Conservation (phyloP, 2,113 vertebrate genomes). For the Rynchops niger region DNA sequence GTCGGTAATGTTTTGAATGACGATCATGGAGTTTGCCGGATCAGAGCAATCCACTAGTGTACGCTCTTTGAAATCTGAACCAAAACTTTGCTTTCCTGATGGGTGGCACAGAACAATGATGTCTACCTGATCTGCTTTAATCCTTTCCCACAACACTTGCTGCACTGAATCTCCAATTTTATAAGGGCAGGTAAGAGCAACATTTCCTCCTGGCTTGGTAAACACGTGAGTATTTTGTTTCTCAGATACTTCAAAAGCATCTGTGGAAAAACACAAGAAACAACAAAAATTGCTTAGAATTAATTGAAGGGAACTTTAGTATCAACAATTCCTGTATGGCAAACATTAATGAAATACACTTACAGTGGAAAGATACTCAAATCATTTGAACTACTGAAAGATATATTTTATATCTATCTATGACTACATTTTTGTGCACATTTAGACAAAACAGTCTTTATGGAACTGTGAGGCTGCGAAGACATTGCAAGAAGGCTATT, state of each 20-base stretch:
- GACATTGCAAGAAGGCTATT: background rate
- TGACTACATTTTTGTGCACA: background rate
- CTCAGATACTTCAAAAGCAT: conserved; percentile 11
- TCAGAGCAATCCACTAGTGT: conserved; percentile 57
- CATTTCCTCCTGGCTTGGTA: conserved; percentile 51
- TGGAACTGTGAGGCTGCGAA: background rate
- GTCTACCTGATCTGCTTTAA: conserved; percentile 56
- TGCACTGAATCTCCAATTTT: conserved; percentile 22
- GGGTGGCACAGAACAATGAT: conserved; percentile 67
- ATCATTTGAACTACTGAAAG: background rate
- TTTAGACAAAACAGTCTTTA: background rate
- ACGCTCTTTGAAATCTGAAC: conserved; percentile 65
- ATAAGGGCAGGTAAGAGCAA: conserved; percentile 72
- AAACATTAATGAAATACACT: background rate
- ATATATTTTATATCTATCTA: background rate
- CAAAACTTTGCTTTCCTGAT: conserved; percentile 34
- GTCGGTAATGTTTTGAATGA: conserved; percentile 41
- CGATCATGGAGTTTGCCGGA: conserved; percentile 18
- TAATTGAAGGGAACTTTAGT: background rate
- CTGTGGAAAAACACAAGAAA: conserved; percentile 38
- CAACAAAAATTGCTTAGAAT: background rate
- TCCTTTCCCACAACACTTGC: conserved; percentile 73
- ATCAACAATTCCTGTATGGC: background rate
- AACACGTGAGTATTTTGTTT: background rate
- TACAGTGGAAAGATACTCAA: background rate